Evolutionary conservation across 2,797 vertebrate species (phyloP), one percentile per base, ranked within the genome.

Genomic region (Arrhamphus sclerolepis): DNA sequence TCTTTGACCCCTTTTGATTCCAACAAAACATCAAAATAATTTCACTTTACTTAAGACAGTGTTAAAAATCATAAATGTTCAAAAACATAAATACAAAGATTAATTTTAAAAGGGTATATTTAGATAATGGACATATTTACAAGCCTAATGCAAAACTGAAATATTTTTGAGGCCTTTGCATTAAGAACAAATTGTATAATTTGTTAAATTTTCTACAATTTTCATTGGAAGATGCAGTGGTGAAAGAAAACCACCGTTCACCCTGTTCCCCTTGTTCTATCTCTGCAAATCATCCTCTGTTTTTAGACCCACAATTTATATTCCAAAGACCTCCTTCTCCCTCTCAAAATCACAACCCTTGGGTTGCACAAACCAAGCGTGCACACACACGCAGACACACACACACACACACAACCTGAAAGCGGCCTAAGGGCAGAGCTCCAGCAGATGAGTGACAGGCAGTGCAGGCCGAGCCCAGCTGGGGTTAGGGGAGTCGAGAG

Each of bases 401-500:
- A 67, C 56, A 56, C 66, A 64, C 64, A 49, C 65, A 70, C 66
- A 60, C 59, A 54, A 51, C 3, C 46, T 60, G 42, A 49, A 40
- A 40, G 81, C 58, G 81, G 87, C 90, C 87, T 82, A 58, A 73
- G 88, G 85, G 82, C 76, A 87, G 80, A 87, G 83, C 84, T 89
- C 75, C 84, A 78, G 88, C 83, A 85, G 85, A 89, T 92, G 93
- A 93, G 90, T 92, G 92, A 92, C 92, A 92, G 92, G 88, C 89
- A 81, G 86, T 86, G 89, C 85, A 74, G 89, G 88, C 87, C 84
- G 77, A 87, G 86, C 84, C 83, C 84, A 90, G 88, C 86, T 90
- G 88, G 89, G 87, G 80, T 89, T 82, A 82, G 77, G 86, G 82
- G 81, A 84, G 89, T 78, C 83, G 88, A 78, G 83, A 80, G 83